Percentiles rank a stretch among this genome's conserved stretches.
Conservation (phyloP, 2,113 vertebrate genomes). For the Manacus vitellinus region DNA sequence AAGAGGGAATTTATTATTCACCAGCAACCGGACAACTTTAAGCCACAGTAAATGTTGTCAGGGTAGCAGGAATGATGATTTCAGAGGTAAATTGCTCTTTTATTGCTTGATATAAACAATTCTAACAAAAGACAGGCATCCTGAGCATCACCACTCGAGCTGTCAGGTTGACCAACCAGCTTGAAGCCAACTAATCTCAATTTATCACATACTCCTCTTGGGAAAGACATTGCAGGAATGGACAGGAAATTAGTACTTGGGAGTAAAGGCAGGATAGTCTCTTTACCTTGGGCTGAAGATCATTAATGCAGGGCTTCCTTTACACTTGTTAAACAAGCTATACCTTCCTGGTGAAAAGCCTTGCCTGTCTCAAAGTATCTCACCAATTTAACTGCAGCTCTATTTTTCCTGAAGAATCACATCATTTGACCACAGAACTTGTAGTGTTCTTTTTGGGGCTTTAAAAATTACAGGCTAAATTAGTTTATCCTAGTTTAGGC, state of each 20-base stretch:
- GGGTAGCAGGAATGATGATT: not conserved
- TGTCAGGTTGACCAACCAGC: not conserved
- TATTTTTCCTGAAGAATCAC: not conserved
- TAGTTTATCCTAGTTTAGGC: not conserved
- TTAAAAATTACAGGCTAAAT: not conserved
- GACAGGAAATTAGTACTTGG: not conserved
- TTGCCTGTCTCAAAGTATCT: not conserved
- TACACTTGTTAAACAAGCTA: not conserved
- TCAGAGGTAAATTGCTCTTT: not conserved
- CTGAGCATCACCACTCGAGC: not conserved
- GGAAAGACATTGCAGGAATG: not conserved
- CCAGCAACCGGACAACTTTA: not conserved
- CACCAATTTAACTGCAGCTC: not conserved
- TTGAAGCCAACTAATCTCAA: not conserved
- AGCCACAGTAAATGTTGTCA: not conserved
- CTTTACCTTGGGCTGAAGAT: not conserved
- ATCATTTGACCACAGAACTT: not conserved
- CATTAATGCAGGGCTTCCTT: not conserved
- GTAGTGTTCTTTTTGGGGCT: not conserved
- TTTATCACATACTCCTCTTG: not conserved
- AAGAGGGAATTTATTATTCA: not conserved
- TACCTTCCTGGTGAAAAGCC: not conserved
- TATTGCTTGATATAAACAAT: not conserved
- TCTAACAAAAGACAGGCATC: not conserved
- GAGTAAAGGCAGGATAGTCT: not conserved